phyloP scores from a whole-genome alignment of 2,797 vertebrate genomes.

The Cheirogaleus major region DNA sequence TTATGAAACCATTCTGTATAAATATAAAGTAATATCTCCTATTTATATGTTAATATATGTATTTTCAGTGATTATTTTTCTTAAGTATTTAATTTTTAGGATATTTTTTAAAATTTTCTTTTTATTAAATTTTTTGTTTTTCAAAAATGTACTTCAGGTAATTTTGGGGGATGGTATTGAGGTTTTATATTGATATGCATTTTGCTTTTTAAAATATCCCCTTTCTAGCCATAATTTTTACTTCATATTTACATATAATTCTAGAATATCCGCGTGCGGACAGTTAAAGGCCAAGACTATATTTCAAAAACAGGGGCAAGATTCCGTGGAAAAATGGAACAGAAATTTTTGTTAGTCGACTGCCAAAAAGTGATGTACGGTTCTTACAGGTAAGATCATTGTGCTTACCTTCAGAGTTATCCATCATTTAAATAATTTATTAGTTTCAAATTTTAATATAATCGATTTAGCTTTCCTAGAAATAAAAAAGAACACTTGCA shows the following conservation, averaged over 20 bases:
- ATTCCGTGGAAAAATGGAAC: conserved; percentile 95
- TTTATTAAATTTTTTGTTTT: neutral
- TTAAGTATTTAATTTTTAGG: neutral
- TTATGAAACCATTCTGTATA: neutral
- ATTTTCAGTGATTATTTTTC: conserved; percentile 38
- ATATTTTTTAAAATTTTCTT: neutral
- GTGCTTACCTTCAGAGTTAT: neutral
- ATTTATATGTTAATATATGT: neutral
- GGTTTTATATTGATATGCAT: neutral
- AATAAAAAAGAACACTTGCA: neutral
- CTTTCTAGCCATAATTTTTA: conserved; percentile 37
- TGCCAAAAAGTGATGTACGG: conserved; percentile 96
- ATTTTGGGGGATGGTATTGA: neutral
- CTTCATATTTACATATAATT: conserved; percentile 68
- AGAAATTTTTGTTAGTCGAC: conserved; percentile 96
- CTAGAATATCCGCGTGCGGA: conserved; percentile 97
- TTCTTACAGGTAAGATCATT: conserved; percentile 95
- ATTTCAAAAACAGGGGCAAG: conserved; percentile 95
- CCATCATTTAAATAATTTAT: neutral
- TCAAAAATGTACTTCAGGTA: neutral
- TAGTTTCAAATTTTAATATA: neutral
- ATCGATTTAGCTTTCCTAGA: neutral
- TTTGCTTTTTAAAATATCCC: neutral
- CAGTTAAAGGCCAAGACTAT: conserved; percentile 96
- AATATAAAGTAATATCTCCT: neutral